Base-by-base conservation (phyloP, 2,113 vertebrate species). In the Nematolebias whitei region DNA sequence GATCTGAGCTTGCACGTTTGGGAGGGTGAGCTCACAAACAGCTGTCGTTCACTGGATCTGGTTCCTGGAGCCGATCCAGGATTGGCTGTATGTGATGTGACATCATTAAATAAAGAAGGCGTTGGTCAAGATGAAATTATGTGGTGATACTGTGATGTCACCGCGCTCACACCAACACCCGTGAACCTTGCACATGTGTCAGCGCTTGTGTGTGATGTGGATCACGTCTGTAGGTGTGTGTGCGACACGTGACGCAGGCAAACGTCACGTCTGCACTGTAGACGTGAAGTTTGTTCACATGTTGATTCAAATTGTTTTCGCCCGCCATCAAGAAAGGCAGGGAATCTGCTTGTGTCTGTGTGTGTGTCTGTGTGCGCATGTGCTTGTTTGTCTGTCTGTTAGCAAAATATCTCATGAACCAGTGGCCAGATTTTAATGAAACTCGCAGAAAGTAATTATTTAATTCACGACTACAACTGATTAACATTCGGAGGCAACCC, bases 31-130 rank as follows among this genome's bases (percentile, higher is more conserved):
- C 58, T 61, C 54, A 41, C 68, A 89, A 90, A 84, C 93, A 93
- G 93, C 92, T 93, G 92, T 93, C 92, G 86, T 52, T 90, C 44
- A 74, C 76, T 76, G 68, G 68, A 69, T 78, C 39, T 13, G 6
- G 3, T 56, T 29, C 59, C 18, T 2, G 67, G 72, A 66, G 47
- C 61, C 24, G 38, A 22, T 74, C 71, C 71, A 79, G 48, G 71
- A 83, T 70, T 64, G 73, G 75, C 71, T 73, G 75, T 47, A 38
- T 77, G 43, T 58, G 59, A 43, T 26, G 72, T 85, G 85, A 85
- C 79, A 64, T 84, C 79, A 61, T 82, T 19, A 19, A 64, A 50
- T 3, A 35, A 54, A 5, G 40, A 13, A 74, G 80, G 80, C 63
- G 68, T 60, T 61, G 76, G 80, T 73, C 79, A 67, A 52, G 15